Conservation (phyloP, 35 echinoderm and acorn worm genomes). For the Ophiothrix spiculata region DNA sequence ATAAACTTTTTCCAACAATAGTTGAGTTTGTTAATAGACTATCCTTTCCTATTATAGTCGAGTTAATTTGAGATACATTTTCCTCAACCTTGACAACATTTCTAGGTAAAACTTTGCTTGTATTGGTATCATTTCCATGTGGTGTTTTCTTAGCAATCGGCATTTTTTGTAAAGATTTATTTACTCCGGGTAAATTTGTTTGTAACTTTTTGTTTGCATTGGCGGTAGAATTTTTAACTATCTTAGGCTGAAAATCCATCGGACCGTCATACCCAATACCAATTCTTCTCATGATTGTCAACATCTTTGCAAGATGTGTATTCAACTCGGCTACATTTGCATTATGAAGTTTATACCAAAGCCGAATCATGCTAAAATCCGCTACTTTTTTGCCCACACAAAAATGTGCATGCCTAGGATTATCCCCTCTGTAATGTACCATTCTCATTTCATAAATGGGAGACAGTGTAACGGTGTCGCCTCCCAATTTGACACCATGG, state of each 20-base stretch:
- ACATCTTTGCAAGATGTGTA: not conserved
- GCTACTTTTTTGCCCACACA: constrained; percentile 1
- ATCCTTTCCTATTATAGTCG: no score
- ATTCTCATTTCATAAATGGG: constrained; percentile 64
- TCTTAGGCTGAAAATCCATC: not conserved
- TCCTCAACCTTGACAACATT: no score
- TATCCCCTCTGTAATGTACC: constrained; percentile 90
- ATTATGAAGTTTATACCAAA: constrained; percentile 33
- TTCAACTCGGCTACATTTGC: not conserved
- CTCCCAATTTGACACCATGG: constrained; percentile 81
- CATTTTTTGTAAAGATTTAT: no score
- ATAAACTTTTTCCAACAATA: no score
- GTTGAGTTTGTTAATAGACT: no score
- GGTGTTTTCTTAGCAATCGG: no score
- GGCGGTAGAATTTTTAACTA: no score
- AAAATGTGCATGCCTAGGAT: constrained; percentile 54
- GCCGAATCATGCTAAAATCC: constrained; percentile 52
- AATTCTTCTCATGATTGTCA: not conserved
- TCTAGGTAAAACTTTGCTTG: no score
- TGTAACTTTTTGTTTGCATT: no score
- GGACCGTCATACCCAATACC: not conserved
- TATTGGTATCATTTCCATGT: no score
- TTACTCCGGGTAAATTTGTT: no score
- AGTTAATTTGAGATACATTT: no score
- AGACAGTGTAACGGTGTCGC: constrained; percentile 45